A percentile compares a stretch with the other conserved stretches of the same genome.
Evolutionary conservation across 2,797 vertebrate species (phyloP).

Genomic region (Cossypha niveicapilla): DNA sequence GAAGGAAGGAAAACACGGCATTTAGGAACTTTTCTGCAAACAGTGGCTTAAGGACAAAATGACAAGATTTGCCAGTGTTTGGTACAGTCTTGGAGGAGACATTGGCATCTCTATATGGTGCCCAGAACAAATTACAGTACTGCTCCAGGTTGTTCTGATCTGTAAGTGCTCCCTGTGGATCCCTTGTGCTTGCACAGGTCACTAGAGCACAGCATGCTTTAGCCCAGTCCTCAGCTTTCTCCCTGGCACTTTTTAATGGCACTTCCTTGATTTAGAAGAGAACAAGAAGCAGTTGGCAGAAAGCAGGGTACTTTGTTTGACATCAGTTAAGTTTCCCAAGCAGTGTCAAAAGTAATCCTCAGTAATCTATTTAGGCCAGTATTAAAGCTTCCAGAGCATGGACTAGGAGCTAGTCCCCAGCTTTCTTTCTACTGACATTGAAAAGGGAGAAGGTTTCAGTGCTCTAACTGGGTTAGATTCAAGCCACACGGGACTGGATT

Average conservation of each 20-base stretch:
- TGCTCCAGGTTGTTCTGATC: not conserved
- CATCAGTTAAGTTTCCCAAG: slow-evolving; percentile 15
- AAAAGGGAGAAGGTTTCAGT: not conserved
- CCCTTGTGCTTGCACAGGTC: not conserved
- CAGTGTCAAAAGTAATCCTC: slow-evolving; percentile 11
- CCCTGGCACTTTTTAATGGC: not conserved
- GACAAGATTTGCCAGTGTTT: not conserved
- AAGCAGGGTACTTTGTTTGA: not conserved
- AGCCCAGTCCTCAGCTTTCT: not conserved
- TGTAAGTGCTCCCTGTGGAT: not conserved
- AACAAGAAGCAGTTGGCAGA: slow-evolving; percentile 25
- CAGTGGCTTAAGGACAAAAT: not conserved
- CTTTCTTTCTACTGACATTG: not conserved
- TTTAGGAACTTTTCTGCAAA: not conserved
- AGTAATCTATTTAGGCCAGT: slow-evolving; percentile 6
- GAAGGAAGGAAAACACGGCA: not conserved
- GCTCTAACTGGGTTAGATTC: not conserved
- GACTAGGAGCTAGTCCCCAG: not conserved
- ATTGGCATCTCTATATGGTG: not conserved
- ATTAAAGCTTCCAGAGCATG: not conserved
- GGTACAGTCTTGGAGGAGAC: not conserved
- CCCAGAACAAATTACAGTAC: not conserved
- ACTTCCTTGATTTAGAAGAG: not conserved
- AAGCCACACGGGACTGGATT: not conserved
- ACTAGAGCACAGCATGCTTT: not conserved